Evolutionary conservation across 2,888 invertebrate genomes (phyloP), one percentile per base, ranked within the genome.

Genomic region (Ariolimax columbianus): DNA sequence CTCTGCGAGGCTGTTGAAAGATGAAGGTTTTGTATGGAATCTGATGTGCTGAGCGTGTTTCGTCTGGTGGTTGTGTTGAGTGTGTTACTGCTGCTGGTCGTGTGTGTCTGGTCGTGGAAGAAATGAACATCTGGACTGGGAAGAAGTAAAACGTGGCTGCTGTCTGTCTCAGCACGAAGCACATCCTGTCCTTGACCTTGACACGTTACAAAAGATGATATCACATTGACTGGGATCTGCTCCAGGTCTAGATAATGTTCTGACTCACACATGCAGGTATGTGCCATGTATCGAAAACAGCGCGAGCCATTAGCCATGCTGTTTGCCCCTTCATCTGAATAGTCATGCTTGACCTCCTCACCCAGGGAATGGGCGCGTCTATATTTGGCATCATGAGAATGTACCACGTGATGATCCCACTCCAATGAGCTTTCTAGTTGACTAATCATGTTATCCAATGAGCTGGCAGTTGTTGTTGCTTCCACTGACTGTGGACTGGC

Each of bases 191-290:
- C 19, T 30, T 38, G 40, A 2, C 66, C 40, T 33, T 59, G 73
- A 23, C 40, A 33, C 0, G 82, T 33, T 7, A 73, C 23, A 9
- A 70, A 77, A 0, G 83, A 83, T 9, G 83, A 68, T n/a, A 83
- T 78, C 30, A 83, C 78, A 40, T 78, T 77, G 17, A 83, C 83
- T 17, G 83, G 83, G 0, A 83, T 83, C n/a, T 78, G 78, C 23
- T 77, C 78, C 26, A 78, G 55, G 23, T 83, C 70, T 23, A 55
- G 23, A 23, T 55, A 70, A 0, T 26, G 9, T 26, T 38, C 38
- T 7, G 70, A 36, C 14, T 40, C 26, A 17, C n/a, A n/a, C n/a
- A 40, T 17, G 33, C 19, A 19, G 19, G n/a, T 30, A 17, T 47
- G 43, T 17, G 9, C 55, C 43, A 26, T 0, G 66, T 23, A 40